These are phyloP conservation scores for Malthinus flaveolus DNA, from an alignment of 2,888 invertebrate genomes.

Conservation along the genomic window DNA sequence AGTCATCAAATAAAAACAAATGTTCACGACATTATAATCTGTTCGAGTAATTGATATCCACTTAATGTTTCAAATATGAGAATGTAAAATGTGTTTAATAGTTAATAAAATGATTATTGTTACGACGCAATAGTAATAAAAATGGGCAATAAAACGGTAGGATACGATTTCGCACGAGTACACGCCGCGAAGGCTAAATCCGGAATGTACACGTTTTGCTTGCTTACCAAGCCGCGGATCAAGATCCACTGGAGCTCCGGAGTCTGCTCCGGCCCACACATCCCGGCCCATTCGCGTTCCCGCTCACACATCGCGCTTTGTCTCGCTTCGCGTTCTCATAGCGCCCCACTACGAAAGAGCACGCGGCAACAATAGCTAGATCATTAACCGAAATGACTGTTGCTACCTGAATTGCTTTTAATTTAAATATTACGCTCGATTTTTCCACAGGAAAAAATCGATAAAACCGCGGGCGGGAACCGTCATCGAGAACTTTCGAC, in stretches of 20 bases:
- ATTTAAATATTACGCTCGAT: slow-evolving; percentile 26
- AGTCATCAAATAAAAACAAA: slow-evolving; percentile 16
- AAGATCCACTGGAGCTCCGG: slow-evolving; percentile 60
- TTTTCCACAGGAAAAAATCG: slow-evolving; percentile 2
- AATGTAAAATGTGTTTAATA: slow-evolving; percentile 33
- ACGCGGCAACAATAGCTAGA: slow-evolving; percentile 51
- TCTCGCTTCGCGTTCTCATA: slow-evolving; percentile 53
- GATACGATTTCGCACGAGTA: slow-evolving; percentile 43
- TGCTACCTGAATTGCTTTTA: slow-evolving; percentile 51
- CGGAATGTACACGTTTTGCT: slow-evolving; percentile 66
- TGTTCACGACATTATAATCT: slow-evolving; percentile 28
- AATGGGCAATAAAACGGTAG: slow-evolving; percentile 48
- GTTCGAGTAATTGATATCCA: slow-evolving; percentile 27
- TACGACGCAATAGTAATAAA: slow-evolving; percentile 51
- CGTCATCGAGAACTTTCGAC: background rate
- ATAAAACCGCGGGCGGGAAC: background rate
- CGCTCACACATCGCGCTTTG: slow-evolving; percentile 46
- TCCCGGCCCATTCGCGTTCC: slow-evolving; percentile 54
- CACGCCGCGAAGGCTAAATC: slow-evolving; percentile 52
- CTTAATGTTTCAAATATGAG: slow-evolving; percentile 31
- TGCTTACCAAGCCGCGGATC: slow-evolving; percentile 66
- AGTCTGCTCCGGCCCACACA: slow-evolving; percentile 59
- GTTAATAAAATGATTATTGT: slow-evolving; percentile 53
- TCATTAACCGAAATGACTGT: slow-evolving; percentile 52
- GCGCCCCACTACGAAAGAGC: slow-evolving; percentile 48